Conservation (phyloP, 2,888 invertebrate species). For the Mycalesis mineus region DNA sequence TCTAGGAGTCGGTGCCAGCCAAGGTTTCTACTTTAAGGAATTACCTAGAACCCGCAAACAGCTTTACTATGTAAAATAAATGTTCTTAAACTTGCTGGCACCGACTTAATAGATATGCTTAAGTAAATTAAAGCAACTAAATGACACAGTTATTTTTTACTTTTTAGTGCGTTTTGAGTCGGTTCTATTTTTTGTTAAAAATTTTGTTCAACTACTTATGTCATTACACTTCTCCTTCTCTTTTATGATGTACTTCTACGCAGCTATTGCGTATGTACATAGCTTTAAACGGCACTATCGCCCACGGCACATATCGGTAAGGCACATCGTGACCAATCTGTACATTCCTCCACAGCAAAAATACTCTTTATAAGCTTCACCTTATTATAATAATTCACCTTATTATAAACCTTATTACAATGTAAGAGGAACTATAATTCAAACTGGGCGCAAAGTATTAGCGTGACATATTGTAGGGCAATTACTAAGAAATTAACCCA, state of each 20-base stretch:
- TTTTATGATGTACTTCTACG: too few species aligned
- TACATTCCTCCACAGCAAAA: conserved; percentile 23
- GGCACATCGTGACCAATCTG: conserved; percentile 59
- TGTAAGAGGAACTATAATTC: background rate
- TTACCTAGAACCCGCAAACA: too few species aligned
- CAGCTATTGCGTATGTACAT: background rate
- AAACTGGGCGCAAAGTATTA: background rate
- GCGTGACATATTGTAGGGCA: conserved; percentile 45
- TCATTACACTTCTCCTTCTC: conserved; percentile 13
- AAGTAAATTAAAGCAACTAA: too few species aligned
- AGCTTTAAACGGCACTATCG: conserved; percentile 29
- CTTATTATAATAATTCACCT: too few species aligned
- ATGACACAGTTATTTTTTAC: too few species aligned
- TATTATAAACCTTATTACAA: conserved; percentile 18
- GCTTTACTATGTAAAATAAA: too few species aligned
- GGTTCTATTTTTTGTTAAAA: too few species aligned
- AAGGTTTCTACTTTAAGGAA: too few species aligned
- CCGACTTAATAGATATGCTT: too few species aligned
- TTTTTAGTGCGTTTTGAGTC: too few species aligned
- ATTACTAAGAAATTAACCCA: conserved; percentile 65
- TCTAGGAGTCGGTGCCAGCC: too few species aligned
- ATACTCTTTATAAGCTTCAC: conserved; percentile 8
- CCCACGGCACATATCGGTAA: conserved; percentile 43
- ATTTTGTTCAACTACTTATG: background rate
- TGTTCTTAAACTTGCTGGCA: too few species aligned